Percentiles rank a stretch among this genome's conserved stretches.
Conservation (phyloP, 2,888 invertebrate genomes). For the Zeuzera pyrina region DNA sequence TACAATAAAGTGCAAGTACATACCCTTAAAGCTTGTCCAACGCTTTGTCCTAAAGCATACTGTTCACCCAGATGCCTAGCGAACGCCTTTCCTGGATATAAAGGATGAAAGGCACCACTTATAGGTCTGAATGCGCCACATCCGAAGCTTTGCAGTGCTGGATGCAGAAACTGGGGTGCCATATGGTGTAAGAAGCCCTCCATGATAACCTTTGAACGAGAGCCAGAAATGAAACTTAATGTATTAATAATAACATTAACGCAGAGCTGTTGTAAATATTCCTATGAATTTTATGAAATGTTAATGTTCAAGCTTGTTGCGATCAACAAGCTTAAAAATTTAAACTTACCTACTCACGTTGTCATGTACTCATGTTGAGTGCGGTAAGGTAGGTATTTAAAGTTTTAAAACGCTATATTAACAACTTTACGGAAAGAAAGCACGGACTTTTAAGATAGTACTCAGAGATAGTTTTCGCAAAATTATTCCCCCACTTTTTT, state of each 20-base stretch:
- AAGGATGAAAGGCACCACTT: slow-evolving; percentile 64
- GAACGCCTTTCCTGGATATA: slow-evolving; percentile 66
- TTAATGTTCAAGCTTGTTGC: too few relatives aligned
- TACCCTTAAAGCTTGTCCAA: slow-evolving; percentile 63
- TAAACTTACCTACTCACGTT: neutral
- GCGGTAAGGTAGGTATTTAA: too few relatives aligned
- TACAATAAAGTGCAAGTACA: slow-evolving; percentile 10
- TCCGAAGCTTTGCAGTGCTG: slow-evolving; percentile 66
- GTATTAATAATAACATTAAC: too few relatives aligned
- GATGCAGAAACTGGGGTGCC: slow-evolving; percentile 69
- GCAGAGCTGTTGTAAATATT: too few relatives aligned
- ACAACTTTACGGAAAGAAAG: too few relatives aligned
- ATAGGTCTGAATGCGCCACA: slow-evolving; percentile 68
- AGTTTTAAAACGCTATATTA: too few relatives aligned
- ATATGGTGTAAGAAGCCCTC: slow-evolving; percentile 69
- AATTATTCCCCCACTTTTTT: too few relatives aligned
- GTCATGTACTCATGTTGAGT: too few relatives aligned
- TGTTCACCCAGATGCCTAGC: slow-evolving; percentile 66
- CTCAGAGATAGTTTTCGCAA: too few relatives aligned
- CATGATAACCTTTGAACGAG: slow-evolving; percentile 42
- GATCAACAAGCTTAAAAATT: neutral
- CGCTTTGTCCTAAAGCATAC: slow-evolving; percentile 63
- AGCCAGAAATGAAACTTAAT: too few relatives aligned
- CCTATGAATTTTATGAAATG: too few relatives aligned
- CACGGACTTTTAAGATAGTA: too few relatives aligned